phyloP scores from a whole-genome alignment of 2,797 vertebrate species.

The Myripristis murdjan region DNA sequence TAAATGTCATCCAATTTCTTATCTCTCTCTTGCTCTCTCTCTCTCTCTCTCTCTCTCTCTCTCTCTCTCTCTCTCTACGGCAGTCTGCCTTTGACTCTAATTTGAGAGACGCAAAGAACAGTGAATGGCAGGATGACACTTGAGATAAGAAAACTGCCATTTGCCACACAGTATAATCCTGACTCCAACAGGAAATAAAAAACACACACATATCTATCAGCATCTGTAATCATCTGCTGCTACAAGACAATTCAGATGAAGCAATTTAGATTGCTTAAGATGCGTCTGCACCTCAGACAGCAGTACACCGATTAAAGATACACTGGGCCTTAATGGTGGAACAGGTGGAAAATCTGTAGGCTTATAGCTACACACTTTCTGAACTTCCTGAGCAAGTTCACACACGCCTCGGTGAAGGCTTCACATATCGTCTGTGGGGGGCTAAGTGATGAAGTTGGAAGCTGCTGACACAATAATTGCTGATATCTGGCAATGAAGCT shows the following conservation, averaged over 20 bases:
- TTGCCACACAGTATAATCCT: not conserved
- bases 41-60: too few species aligned
- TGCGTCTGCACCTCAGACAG: conserved; percentile 32
- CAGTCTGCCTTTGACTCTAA: too few species aligned
- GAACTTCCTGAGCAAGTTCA: conserved; percentile 38
- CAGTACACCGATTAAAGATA: conserved; percentile 24
- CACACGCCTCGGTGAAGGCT: conserved; percentile 56
- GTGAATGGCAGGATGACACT: not conserved
- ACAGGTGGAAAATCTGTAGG: conserved; percentile 38
- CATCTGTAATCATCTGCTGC: conserved; percentile 12
- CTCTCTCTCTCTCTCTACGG: too few species aligned
- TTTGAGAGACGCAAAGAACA: too few species aligned
- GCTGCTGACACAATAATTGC: conserved; percentile 71
- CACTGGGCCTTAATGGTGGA: conserved; percentile 22
- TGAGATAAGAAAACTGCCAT: not conserved
- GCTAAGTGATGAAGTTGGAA: conserved; percentile 62
- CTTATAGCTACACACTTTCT: conserved; percentile 10
- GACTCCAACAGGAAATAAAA: not conserved
- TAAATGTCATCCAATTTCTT: too few species aligned
- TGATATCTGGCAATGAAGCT: conserved; percentile 50
- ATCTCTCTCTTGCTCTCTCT: too few species aligned
- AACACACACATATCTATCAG: not conserved
- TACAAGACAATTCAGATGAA: conserved; percentile 15
- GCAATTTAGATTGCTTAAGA: conserved; percentile 4
- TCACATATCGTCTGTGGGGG: conserved; percentile 54